Percentiles rank a stretch among this genome's conserved stretches.
These are phyloP conservation scores for Trichacis sp. DNA, from an alignment of 2,888 invertebrate genomes.

Conservation along the genomic window DNA sequence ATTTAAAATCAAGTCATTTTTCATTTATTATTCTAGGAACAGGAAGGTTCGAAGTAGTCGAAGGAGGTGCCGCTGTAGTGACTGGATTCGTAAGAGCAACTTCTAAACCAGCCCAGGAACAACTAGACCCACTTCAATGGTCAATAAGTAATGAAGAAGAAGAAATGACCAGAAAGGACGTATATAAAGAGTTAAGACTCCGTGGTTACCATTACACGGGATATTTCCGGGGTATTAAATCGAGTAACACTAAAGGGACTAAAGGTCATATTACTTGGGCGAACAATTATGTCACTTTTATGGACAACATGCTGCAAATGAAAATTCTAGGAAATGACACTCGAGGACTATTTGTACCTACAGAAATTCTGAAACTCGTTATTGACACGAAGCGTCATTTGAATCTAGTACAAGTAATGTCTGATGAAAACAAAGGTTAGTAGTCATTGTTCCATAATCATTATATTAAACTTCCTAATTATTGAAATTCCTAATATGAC, in stretches of 20 bases:
- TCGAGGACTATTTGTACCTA: too few species aligned
- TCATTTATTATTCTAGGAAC: conserved; percentile 68
- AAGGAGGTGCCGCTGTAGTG: conserved; percentile 78
- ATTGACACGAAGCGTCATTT: conserved; percentile 71
- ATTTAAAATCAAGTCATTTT: too few species aligned
- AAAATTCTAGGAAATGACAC: conserved; percentile 71
- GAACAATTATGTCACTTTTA: too few species aligned
- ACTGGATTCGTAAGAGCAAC: conserved; percentile 77
- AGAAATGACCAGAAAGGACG: conserved; percentile 58
- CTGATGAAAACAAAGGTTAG: conserved; percentile 55
- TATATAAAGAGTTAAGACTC: conserved; percentile 70
- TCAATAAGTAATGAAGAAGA: conserved; percentile 48
- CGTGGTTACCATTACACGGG: conserved; percentile 72
- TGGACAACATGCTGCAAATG: too few species aligned
- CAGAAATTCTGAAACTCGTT: conserved; percentile 70
- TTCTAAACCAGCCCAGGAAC: conserved; percentile 64
- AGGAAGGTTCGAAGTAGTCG: conserved; percentile 73
- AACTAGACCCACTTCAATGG: conserved; percentile 52
- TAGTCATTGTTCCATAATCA: too few species aligned
- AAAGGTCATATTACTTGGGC: conserved; percentile 71
- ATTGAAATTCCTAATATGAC: too few species aligned
- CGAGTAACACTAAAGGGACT: conserved; percentile 67
- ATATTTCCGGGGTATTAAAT: conserved; percentile 70
- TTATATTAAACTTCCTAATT: too few species aligned
- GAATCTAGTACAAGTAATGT: conserved; percentile 49